Evolutionary conservation across 53 echinoderm and acorn worm genomes (phyloP).

Genomic region (Zoroaster sp.): DNA sequence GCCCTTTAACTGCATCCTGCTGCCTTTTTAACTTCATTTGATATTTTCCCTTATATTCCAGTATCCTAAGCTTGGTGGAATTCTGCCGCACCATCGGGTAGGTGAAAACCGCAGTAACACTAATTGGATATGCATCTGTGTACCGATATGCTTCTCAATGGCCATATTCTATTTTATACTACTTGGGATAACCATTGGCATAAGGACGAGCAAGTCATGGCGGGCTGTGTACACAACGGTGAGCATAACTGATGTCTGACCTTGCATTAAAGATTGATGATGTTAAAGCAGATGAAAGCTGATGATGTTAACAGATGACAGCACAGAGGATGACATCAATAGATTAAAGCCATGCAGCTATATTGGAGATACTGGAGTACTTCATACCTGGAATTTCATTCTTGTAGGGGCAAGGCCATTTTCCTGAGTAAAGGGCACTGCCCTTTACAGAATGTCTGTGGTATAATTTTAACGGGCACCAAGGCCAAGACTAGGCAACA

Average conservation of each 20-base stretch:
- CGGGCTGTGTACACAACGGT: slow-evolving; percentile 91
- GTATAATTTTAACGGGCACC: no score
- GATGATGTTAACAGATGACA: neutral
- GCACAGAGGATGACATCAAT: no score
- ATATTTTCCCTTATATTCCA: slow-evolving; percentile 25
- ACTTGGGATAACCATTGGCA: slow-evolving; percentile 68
- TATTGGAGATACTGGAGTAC: no score
- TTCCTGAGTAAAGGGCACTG: no score
- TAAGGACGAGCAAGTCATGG: slow-evolving; percentile 67
- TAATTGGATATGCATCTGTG: slow-evolving; percentile 85
- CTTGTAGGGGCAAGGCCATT: no score
- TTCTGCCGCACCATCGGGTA: slow-evolving; percentile 70
- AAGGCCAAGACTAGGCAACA: no score
- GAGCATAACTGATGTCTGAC: neutral
- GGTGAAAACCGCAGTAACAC: slow-evolving; percentile 71
- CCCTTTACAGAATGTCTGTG: no score
- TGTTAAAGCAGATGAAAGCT: neutral
- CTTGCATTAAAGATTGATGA: neutral
- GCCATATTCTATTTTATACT: slow-evolving; percentile 75
- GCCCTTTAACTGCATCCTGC: no score
- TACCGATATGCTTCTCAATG: slow-evolving; percentile 87
- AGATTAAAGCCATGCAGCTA: no score
- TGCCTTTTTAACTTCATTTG: no score
- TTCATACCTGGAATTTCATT: no score
- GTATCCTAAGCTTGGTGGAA: slow-evolving; percentile 64